Evolutionary conservation across 2,888 invertebrate species (phyloP).

Genomic region (Branchellion lobata): DNA sequence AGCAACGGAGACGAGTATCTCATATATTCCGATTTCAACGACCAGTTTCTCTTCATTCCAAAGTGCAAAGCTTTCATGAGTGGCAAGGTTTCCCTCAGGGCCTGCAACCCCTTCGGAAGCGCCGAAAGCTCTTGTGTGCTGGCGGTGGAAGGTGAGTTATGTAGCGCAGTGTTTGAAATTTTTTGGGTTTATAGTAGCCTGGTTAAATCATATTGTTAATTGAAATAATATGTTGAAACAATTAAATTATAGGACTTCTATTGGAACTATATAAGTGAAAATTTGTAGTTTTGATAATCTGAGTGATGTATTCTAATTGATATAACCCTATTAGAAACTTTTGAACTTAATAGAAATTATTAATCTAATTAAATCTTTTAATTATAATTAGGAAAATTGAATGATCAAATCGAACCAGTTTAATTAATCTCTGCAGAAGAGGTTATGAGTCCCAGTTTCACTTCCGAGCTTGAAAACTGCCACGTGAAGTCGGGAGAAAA

Average conservation of each 20-base stretch:
- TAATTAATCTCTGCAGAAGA: constrained; percentile 33
- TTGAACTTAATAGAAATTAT: background rate
- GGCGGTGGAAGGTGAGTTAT: constrained; percentile 67
- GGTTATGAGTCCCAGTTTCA: constrained; percentile 54
- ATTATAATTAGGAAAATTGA: background rate
- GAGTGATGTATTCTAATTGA: too few relatives aligned
- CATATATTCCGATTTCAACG: constrained; percentile 46
- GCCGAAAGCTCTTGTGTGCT: constrained; percentile 76
- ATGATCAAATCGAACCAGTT: background rate
- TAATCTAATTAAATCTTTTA: constrained; percentile 5
- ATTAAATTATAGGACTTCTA: background rate
- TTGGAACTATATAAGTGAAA: background rate
- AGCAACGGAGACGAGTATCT: constrained; percentile 37
- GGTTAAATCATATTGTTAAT: background rate
- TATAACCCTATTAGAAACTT: too few relatives aligned
- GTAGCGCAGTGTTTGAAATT: background rate
- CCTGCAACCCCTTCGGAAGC: constrained; percentile 83
- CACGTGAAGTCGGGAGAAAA: constrained; percentile 51
- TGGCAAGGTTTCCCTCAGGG: constrained; percentile 82
- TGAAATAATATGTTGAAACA: background rate
- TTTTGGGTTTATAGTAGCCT: background rate
- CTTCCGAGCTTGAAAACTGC: constrained; percentile 57
- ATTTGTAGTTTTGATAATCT: too few relatives aligned
- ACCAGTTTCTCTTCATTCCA: constrained; percentile 70
- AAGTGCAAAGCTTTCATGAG: constrained; percentile 79